A percentile compares a stretch with the other conserved stretches of the same genome.
phyloP scores from a whole-genome alignment of 2,113 vertebrate genomes.

The Phoxinus phoxinus region DNA sequence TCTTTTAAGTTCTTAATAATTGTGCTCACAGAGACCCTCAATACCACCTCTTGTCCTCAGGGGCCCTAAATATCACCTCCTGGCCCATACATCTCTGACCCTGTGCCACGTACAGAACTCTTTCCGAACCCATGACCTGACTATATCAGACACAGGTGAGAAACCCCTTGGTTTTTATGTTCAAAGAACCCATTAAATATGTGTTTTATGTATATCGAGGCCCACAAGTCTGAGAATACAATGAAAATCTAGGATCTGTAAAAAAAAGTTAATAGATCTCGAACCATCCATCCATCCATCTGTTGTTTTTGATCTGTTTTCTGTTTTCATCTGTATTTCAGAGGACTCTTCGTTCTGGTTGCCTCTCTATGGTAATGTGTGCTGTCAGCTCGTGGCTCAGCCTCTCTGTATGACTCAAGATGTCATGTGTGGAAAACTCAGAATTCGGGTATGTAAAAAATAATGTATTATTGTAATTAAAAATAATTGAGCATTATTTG shows the following conservation, averaged over 20 bases:
- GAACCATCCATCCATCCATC: too few relatives aligned
- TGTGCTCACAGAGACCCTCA: neutral
- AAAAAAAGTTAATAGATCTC: too few relatives aligned
- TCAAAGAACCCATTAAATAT: too few relatives aligned
- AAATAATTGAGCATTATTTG: neutral
- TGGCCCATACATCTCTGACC: conserved; percentile 82
- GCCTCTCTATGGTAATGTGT: conserved; percentile 86
- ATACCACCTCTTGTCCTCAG: conserved; percentile 64
- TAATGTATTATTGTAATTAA: neutral
- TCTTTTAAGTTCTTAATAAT: too few relatives aligned
- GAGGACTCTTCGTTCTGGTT: conserved; percentile 87
- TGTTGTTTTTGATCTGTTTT: neutral
- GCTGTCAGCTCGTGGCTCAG: conserved; percentile 85
- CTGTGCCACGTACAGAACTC: conserved; percentile 79
- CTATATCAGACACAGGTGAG: conserved; percentile 77
- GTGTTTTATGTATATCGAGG: neutral
- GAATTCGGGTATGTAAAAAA: conserved; percentile 64
- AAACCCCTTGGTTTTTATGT: neutral
- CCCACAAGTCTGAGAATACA: neutral
- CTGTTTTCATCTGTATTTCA: conserved; percentile 52
- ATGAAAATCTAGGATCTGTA: too few relatives aligned
- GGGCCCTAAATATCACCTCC: conserved; percentile 83
- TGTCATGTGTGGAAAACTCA: conserved; percentile 67
- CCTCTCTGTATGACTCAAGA: conserved; percentile 83
- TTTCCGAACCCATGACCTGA: conserved; percentile 87